Conservation (phyloP, 2,113 vertebrate genomes). For the Nothoprocta perdicaria region DNA sequence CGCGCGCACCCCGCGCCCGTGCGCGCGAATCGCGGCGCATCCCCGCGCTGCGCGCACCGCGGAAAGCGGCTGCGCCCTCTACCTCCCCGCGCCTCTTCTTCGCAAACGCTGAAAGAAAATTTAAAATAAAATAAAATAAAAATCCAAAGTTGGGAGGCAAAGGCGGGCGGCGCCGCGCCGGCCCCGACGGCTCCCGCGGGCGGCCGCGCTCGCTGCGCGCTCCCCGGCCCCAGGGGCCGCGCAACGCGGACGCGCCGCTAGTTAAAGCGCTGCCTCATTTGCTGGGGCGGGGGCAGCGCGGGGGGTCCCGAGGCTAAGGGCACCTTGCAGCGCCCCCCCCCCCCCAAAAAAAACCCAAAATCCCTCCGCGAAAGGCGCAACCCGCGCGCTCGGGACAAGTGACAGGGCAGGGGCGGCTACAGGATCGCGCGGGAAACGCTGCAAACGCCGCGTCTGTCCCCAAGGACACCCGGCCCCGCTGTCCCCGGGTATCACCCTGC, state of each 20-base stretch:
- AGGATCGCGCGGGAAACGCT: not conserved
- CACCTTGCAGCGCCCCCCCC: not conserved
- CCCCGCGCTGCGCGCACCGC: not conserved
- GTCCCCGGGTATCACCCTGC: not conserved
- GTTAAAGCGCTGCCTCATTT: constrained; percentile 56
- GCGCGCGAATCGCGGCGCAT: no score
- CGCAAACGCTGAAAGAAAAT: no score
- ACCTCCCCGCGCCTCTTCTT: not conserved
- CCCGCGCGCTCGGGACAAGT: not conserved
- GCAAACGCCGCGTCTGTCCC: not conserved
- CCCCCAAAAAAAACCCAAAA: not conserved
- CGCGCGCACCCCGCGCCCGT: not conserved
- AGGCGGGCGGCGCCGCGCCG: not conserved
- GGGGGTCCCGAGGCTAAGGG: not conserved
- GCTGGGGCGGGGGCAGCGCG: constrained; percentile 6
- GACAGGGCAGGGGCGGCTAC: not conserved
- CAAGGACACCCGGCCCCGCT: not conserved
- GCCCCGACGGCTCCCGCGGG: not conserved
- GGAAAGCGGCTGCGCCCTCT: not conserved
- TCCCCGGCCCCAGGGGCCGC: not conserved
- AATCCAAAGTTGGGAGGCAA: constrained; percentile 5
- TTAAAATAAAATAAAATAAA: not conserved
- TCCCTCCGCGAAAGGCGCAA: not conserved
- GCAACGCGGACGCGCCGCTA: constrained; percentile 38
- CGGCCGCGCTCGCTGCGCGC: constrained; percentile 28